Evolutionary conservation across 2,113 vertebrate genomes (phyloP).

Genomic region (Eclectus roratus): DNA sequence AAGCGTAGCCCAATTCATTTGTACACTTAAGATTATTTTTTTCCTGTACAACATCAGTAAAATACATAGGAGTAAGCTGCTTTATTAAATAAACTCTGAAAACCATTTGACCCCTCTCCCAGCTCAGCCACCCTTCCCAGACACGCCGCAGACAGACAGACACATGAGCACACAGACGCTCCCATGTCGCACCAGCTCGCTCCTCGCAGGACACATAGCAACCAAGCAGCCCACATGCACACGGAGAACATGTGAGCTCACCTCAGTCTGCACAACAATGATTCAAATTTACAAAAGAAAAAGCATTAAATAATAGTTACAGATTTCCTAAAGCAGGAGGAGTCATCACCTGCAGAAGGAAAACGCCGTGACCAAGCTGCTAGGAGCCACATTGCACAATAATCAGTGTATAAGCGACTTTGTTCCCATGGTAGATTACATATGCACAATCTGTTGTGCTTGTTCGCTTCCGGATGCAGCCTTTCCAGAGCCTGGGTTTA

Average conservation of each 20-base stretch:
- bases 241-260: neutral
- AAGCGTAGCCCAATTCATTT: neutral
- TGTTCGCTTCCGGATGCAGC: slow-evolving; percentile 89
- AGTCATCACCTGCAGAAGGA: slow-evolving; percentile 16
- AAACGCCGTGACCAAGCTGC: neutral
- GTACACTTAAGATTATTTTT: neutral
- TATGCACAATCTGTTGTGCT: slow-evolving; percentile 70
- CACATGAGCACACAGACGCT: fast-evolving
- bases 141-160: fast-evolving
- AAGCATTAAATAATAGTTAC: slow-evolving; percentile 9
- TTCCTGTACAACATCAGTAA: neutral
- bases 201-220: neutral
- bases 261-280: neutral
- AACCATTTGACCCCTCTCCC: neutral
- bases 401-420: slow-evolving; percentile 15
- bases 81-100: slow-evolving; percentile 43
- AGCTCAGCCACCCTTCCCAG: neutral
- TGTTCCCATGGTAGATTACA: slow-evolving; percentile 61
- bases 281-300: slow-evolving; percentile 24
- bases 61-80: slow-evolving; percentile 4
- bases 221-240: neutral
- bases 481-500: slow-evolving; percentile 86
- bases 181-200: neutral
- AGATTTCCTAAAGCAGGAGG: slow-evolving; percentile 49
- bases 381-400: neutral